Evolutionary conservation across 2,113 vertebrate genomes (phyloP).

Genomic region (Eptesicus fuscus): DNA sequence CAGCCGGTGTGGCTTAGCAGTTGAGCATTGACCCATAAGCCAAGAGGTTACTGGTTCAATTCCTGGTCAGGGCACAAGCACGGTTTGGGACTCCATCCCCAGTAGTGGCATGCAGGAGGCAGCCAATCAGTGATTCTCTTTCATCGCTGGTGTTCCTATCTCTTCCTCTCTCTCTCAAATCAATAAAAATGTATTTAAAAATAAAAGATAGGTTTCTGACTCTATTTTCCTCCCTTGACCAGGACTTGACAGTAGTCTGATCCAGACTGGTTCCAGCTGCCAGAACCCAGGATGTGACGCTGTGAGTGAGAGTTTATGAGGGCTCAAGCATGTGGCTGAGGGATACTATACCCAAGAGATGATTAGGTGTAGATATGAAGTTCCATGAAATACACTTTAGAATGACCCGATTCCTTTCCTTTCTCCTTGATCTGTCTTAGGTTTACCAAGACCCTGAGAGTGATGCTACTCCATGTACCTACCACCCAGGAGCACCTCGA

Average conservation of each 20-base stretch:
- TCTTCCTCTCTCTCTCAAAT: too few species aligned
- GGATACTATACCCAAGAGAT: neutral
- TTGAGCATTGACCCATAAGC: too few species aligned
- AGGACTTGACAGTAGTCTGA: slow-evolving; percentile 59
- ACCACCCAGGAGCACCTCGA: slow-evolving; percentile 91
- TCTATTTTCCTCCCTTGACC: slow-evolving; percentile 26
- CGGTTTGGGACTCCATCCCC: too few species aligned
- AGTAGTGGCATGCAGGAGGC: too few species aligned
- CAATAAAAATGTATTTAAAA: too few species aligned
- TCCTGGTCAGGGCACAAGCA: too few species aligned
- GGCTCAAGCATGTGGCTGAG: neutral
- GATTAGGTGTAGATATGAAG: neutral
- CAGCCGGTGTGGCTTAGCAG: too few species aligned
- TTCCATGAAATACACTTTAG: neutral
- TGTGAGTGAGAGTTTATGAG: slow-evolving; percentile 81
- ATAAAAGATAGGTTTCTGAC: slow-evolving; percentile 28
- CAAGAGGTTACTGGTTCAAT: too few species aligned
- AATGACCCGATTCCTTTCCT: neutral
- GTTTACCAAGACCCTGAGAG: slow-evolving; percentile 86
- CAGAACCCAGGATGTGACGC: slow-evolving; percentile 93
- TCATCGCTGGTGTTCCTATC: too few species aligned
- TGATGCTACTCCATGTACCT: slow-evolving; percentile 84
- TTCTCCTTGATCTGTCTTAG: slow-evolving; percentile 77
- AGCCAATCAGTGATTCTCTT: too few species aligned
- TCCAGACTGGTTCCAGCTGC: slow-evolving; percentile 84